phyloP scores from a whole-genome alignment of 2,888 invertebrate species.

The Pseudanteris insignis region DNA sequence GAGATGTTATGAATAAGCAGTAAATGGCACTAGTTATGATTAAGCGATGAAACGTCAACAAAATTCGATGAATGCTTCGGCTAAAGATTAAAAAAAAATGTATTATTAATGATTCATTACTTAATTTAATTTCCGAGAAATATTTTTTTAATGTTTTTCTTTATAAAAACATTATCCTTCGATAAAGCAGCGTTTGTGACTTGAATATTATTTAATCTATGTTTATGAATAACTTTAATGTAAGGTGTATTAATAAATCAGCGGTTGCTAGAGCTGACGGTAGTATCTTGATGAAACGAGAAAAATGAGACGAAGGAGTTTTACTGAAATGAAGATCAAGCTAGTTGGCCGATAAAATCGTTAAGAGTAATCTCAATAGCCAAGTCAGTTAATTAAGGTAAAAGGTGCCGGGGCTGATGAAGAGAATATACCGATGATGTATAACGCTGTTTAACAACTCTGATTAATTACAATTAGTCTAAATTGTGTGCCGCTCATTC shows the following conservation, averaged over 20 bases:
- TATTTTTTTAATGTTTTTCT: too few relatives aligned
- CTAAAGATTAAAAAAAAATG: too few relatives aligned
- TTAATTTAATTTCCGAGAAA: too few relatives aligned
- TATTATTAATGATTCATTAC: too few relatives aligned
- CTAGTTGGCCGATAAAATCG: slow-evolving; percentile 51
- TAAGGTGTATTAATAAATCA: slow-evolving; percentile 10
- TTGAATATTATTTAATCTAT: not conserved
- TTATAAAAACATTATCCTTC: not conserved
- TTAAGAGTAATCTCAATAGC: slow-evolving; percentile 53
- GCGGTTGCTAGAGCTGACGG: not conserved
- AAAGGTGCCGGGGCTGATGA: slow-evolving; percentile 48
- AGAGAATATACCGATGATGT: slow-evolving; percentile 31
- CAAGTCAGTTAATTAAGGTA: slow-evolving; percentile 54
- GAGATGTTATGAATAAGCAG: too few relatives aligned
- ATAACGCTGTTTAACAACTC: slow-evolving; percentile 27
- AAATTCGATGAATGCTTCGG: too few relatives aligned
- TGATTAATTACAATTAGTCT: slow-evolving; percentile 26
- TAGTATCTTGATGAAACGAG: slow-evolving; percentile 15
- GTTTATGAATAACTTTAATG: slow-evolving; percentile 11
- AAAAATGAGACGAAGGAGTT: slow-evolving; percentile 25
- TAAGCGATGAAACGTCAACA: slow-evolving; percentile 23
- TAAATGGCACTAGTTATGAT: slow-evolving; percentile 51
- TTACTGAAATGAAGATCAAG: slow-evolving; percentile 53
- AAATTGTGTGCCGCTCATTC: slow-evolving; percentile 6
- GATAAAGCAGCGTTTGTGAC: not conserved